phyloP scores from a whole-genome alignment of 2,888 invertebrate species.

The Chironomus tentans region DNA sequence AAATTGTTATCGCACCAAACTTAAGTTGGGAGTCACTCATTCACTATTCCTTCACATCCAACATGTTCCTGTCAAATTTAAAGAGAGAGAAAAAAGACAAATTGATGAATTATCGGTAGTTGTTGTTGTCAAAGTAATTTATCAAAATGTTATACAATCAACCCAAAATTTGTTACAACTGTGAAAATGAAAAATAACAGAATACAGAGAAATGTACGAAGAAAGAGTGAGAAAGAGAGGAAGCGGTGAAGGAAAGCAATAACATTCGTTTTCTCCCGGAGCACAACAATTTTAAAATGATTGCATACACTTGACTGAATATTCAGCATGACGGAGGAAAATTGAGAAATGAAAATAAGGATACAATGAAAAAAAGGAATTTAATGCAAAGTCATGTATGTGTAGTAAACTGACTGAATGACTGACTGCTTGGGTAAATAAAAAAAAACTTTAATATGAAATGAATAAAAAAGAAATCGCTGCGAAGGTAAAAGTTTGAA shows the following conservation, averaged over 20 bases:
- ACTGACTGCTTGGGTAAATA: background rate
- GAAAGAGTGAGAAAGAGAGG: too few relatives aligned
- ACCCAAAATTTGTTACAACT: background rate
- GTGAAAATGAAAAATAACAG: background rate
- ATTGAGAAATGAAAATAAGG: background rate
- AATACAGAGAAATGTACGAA: background rate
- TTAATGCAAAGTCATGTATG: background rate
- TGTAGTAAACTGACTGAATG: background rate
- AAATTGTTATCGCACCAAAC: too few relatives aligned
- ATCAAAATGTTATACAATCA: constrained; percentile 3
- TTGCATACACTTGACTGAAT: constrained; percentile 23
- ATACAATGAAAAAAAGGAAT: background rate
- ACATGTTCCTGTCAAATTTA: background rate
- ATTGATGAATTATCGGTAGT: constrained; percentile 12
- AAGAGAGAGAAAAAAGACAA: background rate
- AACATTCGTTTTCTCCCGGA: background rate
- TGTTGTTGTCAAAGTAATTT: constrained; percentile 23
- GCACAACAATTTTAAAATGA: constrained; percentile 8
- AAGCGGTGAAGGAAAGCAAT: background rate
- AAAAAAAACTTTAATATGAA: background rate
- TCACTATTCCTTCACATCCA: too few relatives aligned
- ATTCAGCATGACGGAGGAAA: background rate
- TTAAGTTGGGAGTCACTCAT: too few relatives aligned
- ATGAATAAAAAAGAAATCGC: too few relatives aligned
- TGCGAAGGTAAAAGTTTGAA: too few relatives aligned